Percentiles rank a stretch among this genome's conserved stretches.
Conservation (phyloP, 2,113 vertebrate genomes). For the Mystacornis crossleyi region DNA sequence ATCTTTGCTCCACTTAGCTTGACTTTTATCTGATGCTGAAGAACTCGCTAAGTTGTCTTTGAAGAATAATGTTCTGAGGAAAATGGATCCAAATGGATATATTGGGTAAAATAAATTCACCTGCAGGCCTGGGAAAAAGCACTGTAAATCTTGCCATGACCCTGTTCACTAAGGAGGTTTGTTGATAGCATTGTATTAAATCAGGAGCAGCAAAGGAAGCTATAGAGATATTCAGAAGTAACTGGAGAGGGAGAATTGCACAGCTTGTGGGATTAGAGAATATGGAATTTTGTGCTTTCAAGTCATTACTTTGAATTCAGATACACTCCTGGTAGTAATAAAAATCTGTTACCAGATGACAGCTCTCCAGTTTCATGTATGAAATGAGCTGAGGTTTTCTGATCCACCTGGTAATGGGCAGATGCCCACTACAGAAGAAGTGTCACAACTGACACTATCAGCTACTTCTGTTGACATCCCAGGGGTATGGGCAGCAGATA, state of each 20-base stretch:
- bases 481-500: background rate
- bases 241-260: slow-evolving; percentile 21
- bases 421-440: background rate
- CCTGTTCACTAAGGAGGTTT: background rate
- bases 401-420: slow-evolving; percentile 11
- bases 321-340: slow-evolving; percentile 33
- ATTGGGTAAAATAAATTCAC: slow-evolving; percentile 38
- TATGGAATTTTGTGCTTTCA: slow-evolving; percentile 42
- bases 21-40: background rate
- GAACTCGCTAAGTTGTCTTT: background rate
- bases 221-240: slow-evolving; percentile 11
- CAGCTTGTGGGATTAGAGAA: slow-evolving; percentile 23
- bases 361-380: background rate
- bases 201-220: background rate
- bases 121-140: background rate
- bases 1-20: background rate
- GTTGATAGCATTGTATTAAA: slow-evolving; percentile 25
- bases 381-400: background rate
- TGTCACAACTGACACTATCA: background rate
- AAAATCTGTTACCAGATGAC: slow-evolving; percentile 48
- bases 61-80: slow-evolving; percentile 2
- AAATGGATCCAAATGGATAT: background rate
- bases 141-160: background rate
- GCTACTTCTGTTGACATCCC: background rate
- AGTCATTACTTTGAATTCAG: slow-evolving; percentile 47